Evolutionary conservation across 2,113 vertebrate species (phyloP).

Genomic region (Quiscalus mexicanus): DNA sequence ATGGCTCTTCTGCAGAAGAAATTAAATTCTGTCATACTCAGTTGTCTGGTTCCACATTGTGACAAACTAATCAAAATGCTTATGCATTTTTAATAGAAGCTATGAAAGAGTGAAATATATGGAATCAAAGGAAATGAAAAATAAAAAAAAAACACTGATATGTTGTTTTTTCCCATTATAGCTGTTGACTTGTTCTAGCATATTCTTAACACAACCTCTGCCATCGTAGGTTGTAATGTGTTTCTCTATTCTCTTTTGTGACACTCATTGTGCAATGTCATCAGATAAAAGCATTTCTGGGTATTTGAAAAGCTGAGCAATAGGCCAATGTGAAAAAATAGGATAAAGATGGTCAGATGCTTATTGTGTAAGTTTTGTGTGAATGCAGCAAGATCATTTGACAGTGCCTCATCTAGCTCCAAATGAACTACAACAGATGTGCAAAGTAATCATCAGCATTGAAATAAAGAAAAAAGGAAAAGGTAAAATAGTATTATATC

Average conservation of each 20-base stretch:
- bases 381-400: background rate
- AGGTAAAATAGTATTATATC: background rate
- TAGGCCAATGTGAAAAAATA: background rate
- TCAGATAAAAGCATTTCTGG: background rate
- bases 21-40: constrained; percentile 55
- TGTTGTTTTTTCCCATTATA: background rate
- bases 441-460: background rate
- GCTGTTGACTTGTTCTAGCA: background rate
- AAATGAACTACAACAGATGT: background rate
- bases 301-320: background rate
- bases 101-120: constrained; percentile 32
- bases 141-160: background rate
- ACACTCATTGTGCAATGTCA: background rate
- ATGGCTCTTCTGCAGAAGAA: constrained; percentile 39
- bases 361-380: background rate
- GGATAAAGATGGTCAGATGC: background rate
- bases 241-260: background rate
- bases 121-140: constrained; percentile 36
- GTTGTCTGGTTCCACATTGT: constrained; percentile 47
- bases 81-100: constrained; percentile 57
- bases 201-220: background rate
- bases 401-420: background rate
- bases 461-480: background rate
- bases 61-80: constrained; percentile 58
- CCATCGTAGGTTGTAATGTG: background rate